phyloP scores from a whole-genome alignment of 1,140 invertebrate species.

The Adelges cooleyi region DNA sequence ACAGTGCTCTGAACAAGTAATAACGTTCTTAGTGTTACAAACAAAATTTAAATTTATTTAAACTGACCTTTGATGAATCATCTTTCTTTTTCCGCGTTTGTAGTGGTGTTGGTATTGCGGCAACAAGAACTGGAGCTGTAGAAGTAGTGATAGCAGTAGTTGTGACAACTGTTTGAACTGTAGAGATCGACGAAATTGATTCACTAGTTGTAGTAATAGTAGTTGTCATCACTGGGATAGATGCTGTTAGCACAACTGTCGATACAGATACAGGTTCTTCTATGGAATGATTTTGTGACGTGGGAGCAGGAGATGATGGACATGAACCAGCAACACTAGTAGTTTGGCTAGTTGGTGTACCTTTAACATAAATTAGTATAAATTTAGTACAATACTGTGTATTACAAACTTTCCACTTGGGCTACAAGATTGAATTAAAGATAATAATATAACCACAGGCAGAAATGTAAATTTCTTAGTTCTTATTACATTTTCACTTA shows the following conservation, averaged over 20 bases:
- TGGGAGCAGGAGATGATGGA: constrained; percentile 38
- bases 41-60: neutral
- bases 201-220: constrained; percentile 8
- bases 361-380: constrained; percentile 33
- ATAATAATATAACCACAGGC: no score
- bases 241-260: constrained; percentile 42
- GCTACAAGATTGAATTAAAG: no score
- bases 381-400: no score
- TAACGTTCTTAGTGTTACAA: no score
- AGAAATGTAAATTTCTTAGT: no score
- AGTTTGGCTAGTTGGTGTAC: constrained; percentile 69
- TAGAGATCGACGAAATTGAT: constrained; percentile 13
- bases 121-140: neutral
- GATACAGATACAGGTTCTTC: constrained; percentile 44
- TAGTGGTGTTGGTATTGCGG: neutral
- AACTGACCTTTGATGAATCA: neutral
- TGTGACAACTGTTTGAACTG: constrained; percentile 9
- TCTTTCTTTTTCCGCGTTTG: constrained; percentile 12
- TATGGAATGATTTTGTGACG: constrained; percentile 49
- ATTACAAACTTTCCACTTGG: no score
- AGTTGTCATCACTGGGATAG: constrained; percentile 17
- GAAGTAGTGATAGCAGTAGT: constrained; percentile 6
- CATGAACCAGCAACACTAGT: constrained; percentile 49
- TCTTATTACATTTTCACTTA: no score
- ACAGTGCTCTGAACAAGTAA: constrained; percentile 40